Evolutionary conservation across 2,888 invertebrate genomes (phyloP).

Genomic region (Melanargia galathea): DNA sequence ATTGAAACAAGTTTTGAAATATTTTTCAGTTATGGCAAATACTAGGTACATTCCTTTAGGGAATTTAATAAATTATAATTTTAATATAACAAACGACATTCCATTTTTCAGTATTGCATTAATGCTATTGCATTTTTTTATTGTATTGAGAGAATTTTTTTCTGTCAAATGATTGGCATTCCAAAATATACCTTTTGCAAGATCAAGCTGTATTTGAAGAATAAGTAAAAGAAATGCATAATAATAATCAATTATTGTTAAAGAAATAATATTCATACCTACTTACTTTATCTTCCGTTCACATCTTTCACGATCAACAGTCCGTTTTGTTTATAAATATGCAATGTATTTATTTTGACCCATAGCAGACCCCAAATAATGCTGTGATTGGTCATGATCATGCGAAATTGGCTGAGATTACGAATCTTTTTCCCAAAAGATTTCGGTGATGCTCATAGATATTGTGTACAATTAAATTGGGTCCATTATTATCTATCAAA

Average conservation of each 20-base stretch:
- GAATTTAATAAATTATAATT: conserved; percentile 30
- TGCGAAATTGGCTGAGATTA: too few species aligned
- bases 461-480: too few species aligned
- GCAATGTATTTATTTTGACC: background rate
- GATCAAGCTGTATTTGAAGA: background rate
- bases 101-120: conserved; percentile 40
- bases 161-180: conserved; percentile 19
- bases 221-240: background rate
- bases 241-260: background rate
- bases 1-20: background rate
- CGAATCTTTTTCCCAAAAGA: too few species aligned
- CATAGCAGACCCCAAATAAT: too few species aligned
- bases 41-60: conserved; percentile 38
- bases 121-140: conserved; percentile 34
- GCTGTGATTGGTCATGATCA: too few species aligned
- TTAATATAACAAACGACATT: conserved; percentile 34
- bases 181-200: conserved; percentile 1
- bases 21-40: conserved; percentile 8
- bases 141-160: conserved; percentile 6
- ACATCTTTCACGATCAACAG: conserved; percentile 33
- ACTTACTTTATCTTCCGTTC: conserved; percentile 39
- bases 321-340: background rate
- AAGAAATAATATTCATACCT: background rate
- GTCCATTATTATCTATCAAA: too few species aligned
- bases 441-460: too few species aligned